Base-by-base conservation (phyloP, 2,888 invertebrate species). In the Heliconius aoede region DNA sequence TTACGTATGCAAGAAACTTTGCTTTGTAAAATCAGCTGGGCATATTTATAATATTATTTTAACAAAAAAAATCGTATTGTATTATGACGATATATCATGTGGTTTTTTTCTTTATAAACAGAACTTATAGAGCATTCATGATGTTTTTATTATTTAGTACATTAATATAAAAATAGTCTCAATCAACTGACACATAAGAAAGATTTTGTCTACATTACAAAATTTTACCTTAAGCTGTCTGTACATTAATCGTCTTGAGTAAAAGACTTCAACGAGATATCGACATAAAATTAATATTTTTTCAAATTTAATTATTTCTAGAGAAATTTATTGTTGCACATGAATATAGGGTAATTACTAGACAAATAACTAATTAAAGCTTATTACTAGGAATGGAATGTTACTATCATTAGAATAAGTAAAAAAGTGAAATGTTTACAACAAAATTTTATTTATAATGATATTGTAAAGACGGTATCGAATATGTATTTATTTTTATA, bases 191-290 rank as follows among this genome's bases (percentile, higher is more conserved):
- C 0, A 24, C 30, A 68, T n/a, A 32, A 55, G n/a, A 8, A 32
- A 30, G 24, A 51, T 69, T 32, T 69, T 24, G 21, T 13, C 13
- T 11, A 30, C 55, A 55, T 69, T 30, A 55, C 65, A 40, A 64
- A 55, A 30, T 24, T 24, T 55, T 69, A 24, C 30, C 55, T n/a
- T 55, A 55, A 32, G 26, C 64, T 76, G 91, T 92, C 64, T 76
- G 91, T 92, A 91, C 91, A 46, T 18, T 89, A 91, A 91, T 90
- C 88, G 87, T 86, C 89, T 89, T 86, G 88, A 91, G 90, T 87
- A 91, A 92, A 94, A 93, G 91, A 93, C 92, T 90, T 93, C 92
- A 93, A 93, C 93, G 93, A 86, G 91, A 88, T 21, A 65, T 73
- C 26, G 60, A 72, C n/a, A 32, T 40, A 72, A 40, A 61, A 61